Evolutionary conservation across 2,113 vertebrate species (phyloP).

Genomic region (Ovis canadensis): DNA sequence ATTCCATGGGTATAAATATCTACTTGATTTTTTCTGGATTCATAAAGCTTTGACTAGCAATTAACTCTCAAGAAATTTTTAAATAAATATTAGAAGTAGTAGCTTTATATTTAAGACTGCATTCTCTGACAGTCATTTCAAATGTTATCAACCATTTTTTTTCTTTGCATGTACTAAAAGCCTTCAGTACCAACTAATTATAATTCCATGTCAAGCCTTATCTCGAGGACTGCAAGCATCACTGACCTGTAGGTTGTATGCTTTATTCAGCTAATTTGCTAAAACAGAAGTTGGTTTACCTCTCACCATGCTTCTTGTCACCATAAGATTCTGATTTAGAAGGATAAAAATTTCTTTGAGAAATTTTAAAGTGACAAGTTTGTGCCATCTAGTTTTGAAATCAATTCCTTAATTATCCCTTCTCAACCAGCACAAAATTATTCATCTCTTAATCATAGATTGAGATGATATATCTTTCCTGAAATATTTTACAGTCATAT

Average conservation of each 20-base stretch:
- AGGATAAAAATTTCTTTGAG: background rate
- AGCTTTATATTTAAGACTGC: background rate
- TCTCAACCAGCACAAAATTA: background rate
- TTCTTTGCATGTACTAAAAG: background rate
- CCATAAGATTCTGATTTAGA: background rate
- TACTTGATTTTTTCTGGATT: background rate
- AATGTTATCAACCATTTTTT: background rate
- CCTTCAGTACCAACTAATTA: background rate
- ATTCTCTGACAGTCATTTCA: background rate
- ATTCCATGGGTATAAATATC: background rate
- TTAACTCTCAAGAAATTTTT: background rate
- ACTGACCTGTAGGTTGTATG: background rate
- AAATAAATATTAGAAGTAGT: background rate
- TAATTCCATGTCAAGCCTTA: background rate
- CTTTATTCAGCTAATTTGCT: background rate
- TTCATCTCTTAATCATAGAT: background rate
- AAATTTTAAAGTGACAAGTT: background rate
- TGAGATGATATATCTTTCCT: background rate
- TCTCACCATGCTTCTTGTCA: background rate
- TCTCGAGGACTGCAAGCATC: background rate
- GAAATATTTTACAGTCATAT: background rate
- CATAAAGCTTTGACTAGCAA: background rate
- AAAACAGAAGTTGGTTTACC: background rate
- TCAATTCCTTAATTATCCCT: accelerated
- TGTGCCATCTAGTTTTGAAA: background rate